These are phyloP conservation scores for Plutella xylostella DNA, from an alignment of 2,888 invertebrate species.

Conservation along the genomic window DNA sequence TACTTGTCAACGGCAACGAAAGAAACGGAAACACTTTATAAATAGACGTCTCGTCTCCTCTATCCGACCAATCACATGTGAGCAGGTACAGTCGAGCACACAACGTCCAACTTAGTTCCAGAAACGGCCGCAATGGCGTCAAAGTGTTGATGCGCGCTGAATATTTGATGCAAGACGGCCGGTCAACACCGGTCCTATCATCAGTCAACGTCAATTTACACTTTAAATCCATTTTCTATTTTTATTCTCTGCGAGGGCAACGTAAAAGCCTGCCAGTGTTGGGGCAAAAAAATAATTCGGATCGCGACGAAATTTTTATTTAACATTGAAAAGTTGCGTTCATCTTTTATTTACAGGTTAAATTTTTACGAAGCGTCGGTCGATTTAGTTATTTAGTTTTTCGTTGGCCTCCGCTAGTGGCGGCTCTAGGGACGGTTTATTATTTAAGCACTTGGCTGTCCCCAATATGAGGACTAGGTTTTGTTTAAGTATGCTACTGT, in stretches of 20 bases:
- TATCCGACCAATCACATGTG: no score
- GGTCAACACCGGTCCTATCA: conserved; percentile 45
- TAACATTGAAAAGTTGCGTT: conserved; percentile 48
- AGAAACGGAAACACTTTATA: no score
- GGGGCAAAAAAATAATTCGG: conserved; percentile 37
- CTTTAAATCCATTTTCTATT: conserved; percentile 58
- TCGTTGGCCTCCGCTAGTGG: background rate
- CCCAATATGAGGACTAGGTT: no score
- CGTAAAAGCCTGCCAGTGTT: conserved; percentile 58
- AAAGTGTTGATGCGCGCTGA: conserved; percentile 42
- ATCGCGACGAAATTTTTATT: conserved; percentile 34
- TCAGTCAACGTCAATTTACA: conserved; percentile 64
- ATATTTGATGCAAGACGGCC: conserved; percentile 54
- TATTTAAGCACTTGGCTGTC: no score
- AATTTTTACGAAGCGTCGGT: conserved; percentile 33
- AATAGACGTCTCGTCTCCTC: no score
- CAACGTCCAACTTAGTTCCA: no score
- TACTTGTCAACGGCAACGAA: no score
- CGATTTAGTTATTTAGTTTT: background rate
- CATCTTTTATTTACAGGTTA: no score
- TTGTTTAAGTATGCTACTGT: background rate
- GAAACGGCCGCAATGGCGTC: no score
- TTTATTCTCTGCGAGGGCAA: conserved; percentile 45
- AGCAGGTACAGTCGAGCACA: no score
- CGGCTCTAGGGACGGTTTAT: background rate